Evolutionary conservation across 2,888 invertebrate genomes (phyloP), one percentile per base, ranked within the genome.

Genomic region (Baccha elongata): DNA sequence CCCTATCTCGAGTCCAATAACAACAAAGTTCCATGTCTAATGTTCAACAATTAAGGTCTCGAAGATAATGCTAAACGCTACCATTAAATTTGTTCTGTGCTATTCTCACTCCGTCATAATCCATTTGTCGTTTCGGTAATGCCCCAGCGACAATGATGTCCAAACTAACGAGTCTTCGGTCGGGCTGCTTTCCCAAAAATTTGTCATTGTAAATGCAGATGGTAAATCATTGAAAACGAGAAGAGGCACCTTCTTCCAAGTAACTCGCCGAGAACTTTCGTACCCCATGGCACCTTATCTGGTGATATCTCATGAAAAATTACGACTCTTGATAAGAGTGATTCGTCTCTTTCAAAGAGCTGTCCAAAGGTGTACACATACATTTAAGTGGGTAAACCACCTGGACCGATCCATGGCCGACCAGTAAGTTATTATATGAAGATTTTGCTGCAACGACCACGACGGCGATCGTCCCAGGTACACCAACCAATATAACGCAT

Each of bases 131-230:
- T 68, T 58, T 44, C 68, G 78, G 78, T 83, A 75, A 52, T 37
- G 64, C 19, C 1, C 44, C 65, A 58, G 67, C 37, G 67, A 72
- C 60, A 76, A 71, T 71, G 65, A 71, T 62, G 71, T 40, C 23
- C 37, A 62, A 78, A 58, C 72, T 48, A 76, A 81, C 10, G 71
- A 58, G 53, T 71, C 71, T 26, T 32, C 29, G 62, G 68, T 42
- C 62, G n/a, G n/a, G 37, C 72, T 64, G 67, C 83, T 78, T 83
- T 83, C 83, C 78, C 78, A 83, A 83, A n/a, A 83, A 83, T 83
- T 83, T 83, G 83, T 83, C 83, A 83, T 83, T 83, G 83, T 83
- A 83, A 83, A 73, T 68, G 68, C 83, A 83, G 83, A 83, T 83
- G 78, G 78, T 83, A 78, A 83, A 83, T 83, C 83, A 83, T 73